These are phyloP conservation scores for Petrocephalus sullivani DNA, from an alignment of 2,797 vertebrate genomes.

Conservation along the genomic window DNA sequence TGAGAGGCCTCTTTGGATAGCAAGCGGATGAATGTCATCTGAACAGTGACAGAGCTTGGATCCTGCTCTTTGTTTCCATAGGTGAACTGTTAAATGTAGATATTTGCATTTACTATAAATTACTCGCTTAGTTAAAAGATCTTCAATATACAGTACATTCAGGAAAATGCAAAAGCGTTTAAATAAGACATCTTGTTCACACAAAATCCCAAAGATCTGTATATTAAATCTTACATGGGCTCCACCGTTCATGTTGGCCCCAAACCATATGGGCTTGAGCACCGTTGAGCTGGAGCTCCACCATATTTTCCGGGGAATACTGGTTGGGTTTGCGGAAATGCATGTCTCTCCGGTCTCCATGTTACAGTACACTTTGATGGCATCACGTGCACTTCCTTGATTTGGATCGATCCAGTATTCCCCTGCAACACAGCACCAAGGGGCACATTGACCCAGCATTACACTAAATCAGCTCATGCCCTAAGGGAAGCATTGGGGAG, in stretches of 20 bases:
- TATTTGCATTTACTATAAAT: not conserved
- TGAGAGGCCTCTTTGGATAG: constrained; percentile 96
- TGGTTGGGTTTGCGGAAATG: constrained; percentile 82
- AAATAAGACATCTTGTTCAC: not conserved
- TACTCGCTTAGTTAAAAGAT: not conserved
- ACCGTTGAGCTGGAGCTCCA: constrained; percentile 72
- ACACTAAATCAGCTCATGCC: not conserved
- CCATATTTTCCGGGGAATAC: constrained; percentile 86
- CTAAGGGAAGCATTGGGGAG: not conserved
- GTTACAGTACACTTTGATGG: constrained; percentile 91
- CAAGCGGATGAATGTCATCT: constrained; percentile 96
- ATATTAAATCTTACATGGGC: constrained; percentile 68
- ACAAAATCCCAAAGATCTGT: not conserved
- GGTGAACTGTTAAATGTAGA: constrained; percentile 61
- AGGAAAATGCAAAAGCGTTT: not conserved
- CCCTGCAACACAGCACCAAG: constrained; percentile 55
- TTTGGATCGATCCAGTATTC: constrained; percentile 99
- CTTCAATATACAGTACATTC: not conserved
- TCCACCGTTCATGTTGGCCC: constrained; percentile 86
- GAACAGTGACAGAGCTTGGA: constrained; percentile 78
- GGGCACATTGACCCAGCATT: not conserved
- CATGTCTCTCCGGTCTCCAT: constrained; percentile 97
- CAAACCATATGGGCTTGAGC: constrained; percentile 88
- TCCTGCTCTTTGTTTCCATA: constrained; percentile 81
- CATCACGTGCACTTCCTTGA: constrained; percentile 91